Conservation (phyloP, 2,888 invertebrate species). For the Philaethria dido region DNA sequence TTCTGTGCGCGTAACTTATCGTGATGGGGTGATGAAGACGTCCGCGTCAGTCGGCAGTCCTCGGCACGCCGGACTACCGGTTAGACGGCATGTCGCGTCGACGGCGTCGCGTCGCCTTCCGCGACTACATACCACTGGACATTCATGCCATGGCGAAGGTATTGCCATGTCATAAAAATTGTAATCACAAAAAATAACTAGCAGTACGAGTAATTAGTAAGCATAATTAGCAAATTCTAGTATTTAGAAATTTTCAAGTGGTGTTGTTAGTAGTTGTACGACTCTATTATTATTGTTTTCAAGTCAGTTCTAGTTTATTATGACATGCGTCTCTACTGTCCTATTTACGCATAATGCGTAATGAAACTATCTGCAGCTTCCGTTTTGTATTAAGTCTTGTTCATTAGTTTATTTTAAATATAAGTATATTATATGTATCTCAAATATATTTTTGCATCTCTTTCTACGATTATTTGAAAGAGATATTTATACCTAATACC, state of each 20-base stretch:
- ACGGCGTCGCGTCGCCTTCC: conserved; percentile 76
- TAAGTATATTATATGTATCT: not conserved
- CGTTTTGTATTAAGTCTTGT: not conserved
- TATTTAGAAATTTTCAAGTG: not conserved
- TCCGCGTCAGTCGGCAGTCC: conserved; percentile 54
- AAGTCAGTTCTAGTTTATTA: conserved; percentile 22
- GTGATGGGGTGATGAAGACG: conserved; percentile 45
- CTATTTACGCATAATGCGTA: conserved; percentile 19
- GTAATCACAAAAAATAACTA: conserved; percentile 6
- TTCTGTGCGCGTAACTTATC: conserved; percentile 39
- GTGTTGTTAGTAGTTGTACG: conserved; percentile 12
- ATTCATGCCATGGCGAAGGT: conserved; percentile 80
- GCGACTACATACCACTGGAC: conserved; percentile 79
- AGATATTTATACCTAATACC: not conserved
- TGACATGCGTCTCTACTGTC: conserved; percentile 23
- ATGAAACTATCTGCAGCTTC: not conserved
- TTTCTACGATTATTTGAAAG: not conserved
- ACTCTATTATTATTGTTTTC: conserved; percentile 26
- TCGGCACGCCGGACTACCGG: conserved; percentile 65
- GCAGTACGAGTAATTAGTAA: not conserved
- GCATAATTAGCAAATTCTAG: not conserved
- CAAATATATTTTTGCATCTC: not conserved
- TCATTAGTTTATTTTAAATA: no score
- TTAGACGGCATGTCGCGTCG: conserved; percentile 71
- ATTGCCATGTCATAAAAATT: conserved; percentile 7